These are phyloP conservation scores for Encarsia formosa DNA, from an alignment of 2,888 invertebrate genomes.

Conservation along the genomic window DNA sequence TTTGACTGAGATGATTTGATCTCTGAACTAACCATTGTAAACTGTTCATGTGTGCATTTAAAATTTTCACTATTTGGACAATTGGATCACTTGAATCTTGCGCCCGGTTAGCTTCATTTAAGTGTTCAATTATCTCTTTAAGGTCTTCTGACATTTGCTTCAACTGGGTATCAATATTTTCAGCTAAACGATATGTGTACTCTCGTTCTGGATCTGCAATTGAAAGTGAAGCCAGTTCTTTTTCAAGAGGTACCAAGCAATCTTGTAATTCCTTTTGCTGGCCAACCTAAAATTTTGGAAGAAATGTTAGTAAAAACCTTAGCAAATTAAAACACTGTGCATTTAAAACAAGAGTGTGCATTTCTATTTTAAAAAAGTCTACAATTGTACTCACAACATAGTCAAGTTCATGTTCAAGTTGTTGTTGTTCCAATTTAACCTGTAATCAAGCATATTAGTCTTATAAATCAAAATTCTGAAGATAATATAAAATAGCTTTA, in stretches of 20 bases:
- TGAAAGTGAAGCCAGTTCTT: slow-evolving; percentile 65
- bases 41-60: slow-evolving; percentile 95
- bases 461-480: too few species aligned
- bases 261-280: slow-evolving; percentile 93
- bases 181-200: slow-evolving; percentile 84
- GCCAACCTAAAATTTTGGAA: slow-evolving; percentile 57
- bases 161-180: slow-evolving; percentile 85
- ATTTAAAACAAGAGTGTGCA: too few species aligned
- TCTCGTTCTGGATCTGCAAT: slow-evolving; percentile 84
- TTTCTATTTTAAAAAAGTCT: too few species aligned
- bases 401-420: slow-evolving; percentile 88
- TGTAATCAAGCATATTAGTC: too few species aligned
- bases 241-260: slow-evolving; percentile 79
- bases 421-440: slow-evolving; percentile 86
- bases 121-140: slow-evolving; percentile 90
- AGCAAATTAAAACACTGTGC: too few species aligned
- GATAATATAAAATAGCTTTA: too few species aligned
- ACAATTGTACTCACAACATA: slow-evolving; percentile 67
- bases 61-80: slow-evolving; percentile 85
- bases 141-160: slow-evolving; percentile 93
- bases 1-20: slow-evolving; percentile 70
- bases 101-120: slow-evolving; percentile 82
- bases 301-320: too few species aligned
- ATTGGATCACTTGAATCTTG: slow-evolving; percentile 85
- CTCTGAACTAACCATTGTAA: slow-evolving; percentile 92